phyloP scores from a whole-genome alignment of 2,797 vertebrate species.

The Mycteria americana region DNA sequence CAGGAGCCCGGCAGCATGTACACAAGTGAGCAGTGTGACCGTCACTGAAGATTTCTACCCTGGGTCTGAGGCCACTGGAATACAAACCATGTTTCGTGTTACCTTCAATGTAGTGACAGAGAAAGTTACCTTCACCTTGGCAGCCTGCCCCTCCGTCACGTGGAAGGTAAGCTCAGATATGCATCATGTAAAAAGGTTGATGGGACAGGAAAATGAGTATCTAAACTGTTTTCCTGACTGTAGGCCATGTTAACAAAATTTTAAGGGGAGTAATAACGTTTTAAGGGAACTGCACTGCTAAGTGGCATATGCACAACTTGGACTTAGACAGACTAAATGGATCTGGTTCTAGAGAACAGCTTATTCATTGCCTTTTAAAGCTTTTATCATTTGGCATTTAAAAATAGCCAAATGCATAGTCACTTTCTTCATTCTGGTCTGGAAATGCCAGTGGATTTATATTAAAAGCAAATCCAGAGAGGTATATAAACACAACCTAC shows the following conservation, averaged over 20 bases:
- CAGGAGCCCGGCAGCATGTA: neutral
- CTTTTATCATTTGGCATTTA: neutral
- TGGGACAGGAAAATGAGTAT: neutral
- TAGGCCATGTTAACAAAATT: neutral
- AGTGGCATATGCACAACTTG: neutral
- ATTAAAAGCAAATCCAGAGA: neutral
- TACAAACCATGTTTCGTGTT: conserved; percentile 45
- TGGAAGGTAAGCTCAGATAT: conserved; percentile 42
- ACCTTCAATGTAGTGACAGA: conserved; percentile 54
- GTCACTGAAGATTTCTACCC: neutral
- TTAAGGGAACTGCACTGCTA: neutral
- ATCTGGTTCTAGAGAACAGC: neutral
- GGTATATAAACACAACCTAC: neutral
- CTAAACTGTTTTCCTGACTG: neutral
- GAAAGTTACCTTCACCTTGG: conserved; percentile 57
- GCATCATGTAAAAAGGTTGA: neutral
- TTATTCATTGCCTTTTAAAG: neutral
- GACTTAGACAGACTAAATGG: neutral
- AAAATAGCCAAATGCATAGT: neutral
- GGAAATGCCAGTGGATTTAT: neutral
- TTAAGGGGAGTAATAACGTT: neutral
- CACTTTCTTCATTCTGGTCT: neutral
- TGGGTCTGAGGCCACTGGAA: neutral
- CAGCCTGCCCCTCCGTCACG: neutral
- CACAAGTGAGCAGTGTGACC: conserved; percentile 1